Evolutionary conservation across 2,888 invertebrate species (phyloP).

Genomic region (Rhingia rostrata): DNA sequence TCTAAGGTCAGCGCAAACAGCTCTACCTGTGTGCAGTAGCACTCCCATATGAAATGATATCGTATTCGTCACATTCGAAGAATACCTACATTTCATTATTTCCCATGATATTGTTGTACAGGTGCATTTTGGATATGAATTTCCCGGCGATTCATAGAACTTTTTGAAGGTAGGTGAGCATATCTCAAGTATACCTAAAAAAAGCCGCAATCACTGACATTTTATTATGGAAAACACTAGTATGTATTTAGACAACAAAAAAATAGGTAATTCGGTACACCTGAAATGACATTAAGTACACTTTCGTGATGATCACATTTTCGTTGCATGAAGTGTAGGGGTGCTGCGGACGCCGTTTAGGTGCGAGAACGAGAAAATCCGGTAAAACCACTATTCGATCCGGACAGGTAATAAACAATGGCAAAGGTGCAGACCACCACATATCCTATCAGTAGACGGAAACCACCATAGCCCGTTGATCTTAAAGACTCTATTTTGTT

Average conservation of each 20-base stretch:
- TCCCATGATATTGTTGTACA: constrained; percentile 32
- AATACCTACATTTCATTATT: constrained; percentile 36
- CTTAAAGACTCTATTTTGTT: constrained; percentile 2
- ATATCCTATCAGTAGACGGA: constrained; percentile 48
- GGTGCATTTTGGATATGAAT: constrained; percentile 40
- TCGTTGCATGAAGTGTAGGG: neutral
- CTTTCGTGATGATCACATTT: constrained; percentile 30
- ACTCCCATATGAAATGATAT: constrained; percentile 2
- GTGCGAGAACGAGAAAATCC: constrained; percentile 66
- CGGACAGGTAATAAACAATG: constrained; percentile 67
- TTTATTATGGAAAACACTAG: too few species aligned
- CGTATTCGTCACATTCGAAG: constrained; percentile 57
- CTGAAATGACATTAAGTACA: constrained; percentile 27
- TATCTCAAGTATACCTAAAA: neutral
- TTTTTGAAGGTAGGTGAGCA: neutral
- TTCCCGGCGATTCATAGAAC: constrained; percentile 8
- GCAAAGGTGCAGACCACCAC: constrained; percentile 44
- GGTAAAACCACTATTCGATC: constrained; percentile 68
- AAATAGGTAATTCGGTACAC: neutral
- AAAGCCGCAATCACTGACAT: too few species aligned
- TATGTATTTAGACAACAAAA: too few species aligned
- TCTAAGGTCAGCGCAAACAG: constrained; percentile 63
- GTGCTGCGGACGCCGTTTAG: constrained; percentile 12
- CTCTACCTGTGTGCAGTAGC: constrained; percentile 54
- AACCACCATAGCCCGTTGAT: constrained; percentile 54